Evolutionary conservation across 2,888 invertebrate species (phyloP).

Genomic region (Tachystola acroxantha): DNA sequence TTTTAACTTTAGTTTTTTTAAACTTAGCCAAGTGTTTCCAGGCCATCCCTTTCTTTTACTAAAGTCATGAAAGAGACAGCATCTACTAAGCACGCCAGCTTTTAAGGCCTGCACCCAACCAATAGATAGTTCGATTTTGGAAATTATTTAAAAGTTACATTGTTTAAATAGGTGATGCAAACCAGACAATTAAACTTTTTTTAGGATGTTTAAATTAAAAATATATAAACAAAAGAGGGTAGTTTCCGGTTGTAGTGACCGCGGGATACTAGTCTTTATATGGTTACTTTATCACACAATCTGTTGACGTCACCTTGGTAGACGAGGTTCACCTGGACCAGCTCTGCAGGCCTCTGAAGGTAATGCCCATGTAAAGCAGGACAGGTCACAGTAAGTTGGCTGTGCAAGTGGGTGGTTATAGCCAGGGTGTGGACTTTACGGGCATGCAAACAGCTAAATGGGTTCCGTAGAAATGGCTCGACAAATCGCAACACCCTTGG

Average conservation of each 20-base stretch:
- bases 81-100: no score
- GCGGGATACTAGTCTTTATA: conserved; percentile 55
- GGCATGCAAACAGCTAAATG: conserved; percentile 62
- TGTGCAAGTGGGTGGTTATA: conserved; percentile 36
- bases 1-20: no score
- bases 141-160: no score
- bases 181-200: no score
- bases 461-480: conserved; percentile 50
- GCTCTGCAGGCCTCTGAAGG: conserved; percentile 25
- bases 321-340: conserved; percentile 37
- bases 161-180: not conserved
- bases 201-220: conserved; percentile 4
- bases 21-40: no score
- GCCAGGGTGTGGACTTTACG: conserved; percentile 65
- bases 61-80: no score
- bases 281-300: conserved; percentile 56
- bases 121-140: no score
- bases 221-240: conserved; percentile 28
- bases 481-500: conserved; percentile 63
- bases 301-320: conserved; percentile 58
- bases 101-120: no score
- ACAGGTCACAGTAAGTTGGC: conserved; percentile 36
- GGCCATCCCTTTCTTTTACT: no score
- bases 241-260: conserved; percentile 35
- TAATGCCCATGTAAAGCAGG: conserved; percentile 17